Base-by-base conservation (phyloP, 2,113 vertebrate species). In the Bufo gargarizans region DNA sequence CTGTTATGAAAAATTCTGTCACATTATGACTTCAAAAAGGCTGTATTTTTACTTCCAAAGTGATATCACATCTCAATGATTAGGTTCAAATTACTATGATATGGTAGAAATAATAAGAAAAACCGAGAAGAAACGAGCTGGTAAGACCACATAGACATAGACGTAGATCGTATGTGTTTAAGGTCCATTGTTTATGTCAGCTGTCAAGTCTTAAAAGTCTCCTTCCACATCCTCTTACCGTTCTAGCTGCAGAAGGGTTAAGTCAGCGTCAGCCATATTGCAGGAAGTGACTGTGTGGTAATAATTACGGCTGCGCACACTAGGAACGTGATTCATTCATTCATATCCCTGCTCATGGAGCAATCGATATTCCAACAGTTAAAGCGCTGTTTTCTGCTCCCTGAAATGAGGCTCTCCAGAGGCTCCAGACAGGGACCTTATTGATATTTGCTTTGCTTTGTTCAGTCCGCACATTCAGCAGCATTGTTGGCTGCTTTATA, bases 281-380 rank as follows among this genome's bases (percentile, higher is more conserved):
- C 16, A 81, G 78, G 56, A 59, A 80, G 77, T 58, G 17, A 10
- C 53, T 79, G 56, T 81, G 33, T 81, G 78, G 61, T 87, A 71
- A 77, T 81, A 81, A 81, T 87, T 56, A 80, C 53, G 61, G 50
- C 65, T 80, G 63, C 65, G 43, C 67, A 43, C 50, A 16, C 50
- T 55, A 77, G 33, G 33, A 81, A 72, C 22, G 14, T 43, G 47
- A 69, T 78, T 80, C 76, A 86, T 86, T 4, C 61, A 86, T 80
- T 86, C 45, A 69, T 79, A 50, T 53, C 22, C 59, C 61, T 8
- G 65, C 77, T 87, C 77, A 87, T 87, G 43, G 19, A 69, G 69
- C 79, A 88, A 88, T 88, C 79, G n/a, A 87, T 87, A 87, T 79
- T 33, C 74, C 86, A 87, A 17, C 65, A 58, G 77, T 72, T 82